phyloP scores from a whole-genome alignment of 2,797 vertebrate genomes.

The Gobio occitaniae region DNA sequence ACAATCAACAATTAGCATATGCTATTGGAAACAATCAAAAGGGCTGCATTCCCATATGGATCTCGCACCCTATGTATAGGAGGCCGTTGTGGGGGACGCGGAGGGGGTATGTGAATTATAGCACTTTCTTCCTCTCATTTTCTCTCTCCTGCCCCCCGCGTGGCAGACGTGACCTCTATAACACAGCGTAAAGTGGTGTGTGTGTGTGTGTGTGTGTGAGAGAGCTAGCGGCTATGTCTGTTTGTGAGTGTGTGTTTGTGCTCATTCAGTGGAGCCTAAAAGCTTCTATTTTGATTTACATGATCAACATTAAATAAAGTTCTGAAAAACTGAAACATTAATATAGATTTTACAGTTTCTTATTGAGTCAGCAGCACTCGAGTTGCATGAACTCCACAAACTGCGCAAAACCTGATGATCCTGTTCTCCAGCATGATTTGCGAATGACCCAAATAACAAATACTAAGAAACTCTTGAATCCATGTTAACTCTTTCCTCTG shows the following conservation, averaged over 20 bases:
- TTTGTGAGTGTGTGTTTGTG: not conserved
- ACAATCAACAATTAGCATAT: slow-evolving; percentile 83
- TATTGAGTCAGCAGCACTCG: not conserved
- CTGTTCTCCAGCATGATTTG: not conserved
- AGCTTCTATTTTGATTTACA: not conserved
- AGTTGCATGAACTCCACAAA: too few relatives aligned
- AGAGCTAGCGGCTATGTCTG: slow-evolving; percentile 4
- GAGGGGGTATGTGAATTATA: slow-evolving; percentile 33
- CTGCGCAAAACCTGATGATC: not conserved
- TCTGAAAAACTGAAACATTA: not conserved
- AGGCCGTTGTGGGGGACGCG: slow-evolving; percentile 45
- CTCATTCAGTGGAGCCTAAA: not conserved
- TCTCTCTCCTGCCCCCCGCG: slow-evolving; percentile 6
- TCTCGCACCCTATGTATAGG: slow-evolving; percentile 68
- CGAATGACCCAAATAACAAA: not conserved
- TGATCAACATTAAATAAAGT: not conserved
- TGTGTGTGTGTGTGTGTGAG: not conserved
- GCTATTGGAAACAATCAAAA: slow-evolving; percentile 77
- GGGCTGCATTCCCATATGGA: slow-evolving; percentile 71
- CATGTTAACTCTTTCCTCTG: not conserved
- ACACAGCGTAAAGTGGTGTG: not conserved
- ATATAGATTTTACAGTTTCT: not conserved
- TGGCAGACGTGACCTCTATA: slow-evolving; percentile 37
- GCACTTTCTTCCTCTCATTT: not conserved
- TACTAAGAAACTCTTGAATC: not conserved